A percentile compares a stretch with the other conserved stretches of the same genome.
These are phyloP conservation scores for Rhinophrynus dorsalis DNA, from an alignment of 2,797 vertebrate genomes.

Conservation along the genomic window DNA sequence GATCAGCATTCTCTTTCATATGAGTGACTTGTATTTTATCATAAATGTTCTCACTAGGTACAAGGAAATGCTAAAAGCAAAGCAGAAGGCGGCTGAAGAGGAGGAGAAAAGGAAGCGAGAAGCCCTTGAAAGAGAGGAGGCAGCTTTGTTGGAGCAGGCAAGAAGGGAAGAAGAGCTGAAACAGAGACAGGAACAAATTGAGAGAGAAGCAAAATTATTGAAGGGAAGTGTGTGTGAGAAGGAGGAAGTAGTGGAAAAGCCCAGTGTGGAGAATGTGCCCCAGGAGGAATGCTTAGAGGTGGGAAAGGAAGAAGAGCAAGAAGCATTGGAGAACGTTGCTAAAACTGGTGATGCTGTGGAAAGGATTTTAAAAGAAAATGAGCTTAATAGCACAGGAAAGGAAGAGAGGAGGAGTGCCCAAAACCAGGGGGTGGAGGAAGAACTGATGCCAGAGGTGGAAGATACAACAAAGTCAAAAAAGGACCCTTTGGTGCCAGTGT, in stretches of 20 bases:
- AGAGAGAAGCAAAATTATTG: not conserved
- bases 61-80: slow-evolving; percentile 66
- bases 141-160: slow-evolving; percentile 14
- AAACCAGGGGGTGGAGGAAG: slow-evolving; percentile 57
- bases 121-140: slow-evolving; percentile 7
- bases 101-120: slow-evolving; percentile 59
- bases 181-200: not conserved
- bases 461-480: slow-evolving; percentile 11
- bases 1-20: too few relatives aligned
- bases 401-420: slow-evolving; percentile 29
- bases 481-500: not conserved
- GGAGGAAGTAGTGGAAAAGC: not conserved
- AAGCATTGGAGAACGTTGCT: not conserved
- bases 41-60: slow-evolving; percentile 58
- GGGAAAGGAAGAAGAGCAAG: not conserved
- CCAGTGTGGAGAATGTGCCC: not conserved
- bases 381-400: not conserved
- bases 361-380: slow-evolving; percentile 21
- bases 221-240: not conserved
- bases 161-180: not conserved
- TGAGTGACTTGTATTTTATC: too few relatives aligned
- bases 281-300: not conserved
- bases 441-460: slow-evolving; percentile 59
- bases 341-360: not conserved
- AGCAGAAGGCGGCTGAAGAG: slow-evolving; percentile 58